phyloP scores from a whole-genome alignment of 2,113 vertebrate genomes.

The Puffinus mauretanicus region DNA sequence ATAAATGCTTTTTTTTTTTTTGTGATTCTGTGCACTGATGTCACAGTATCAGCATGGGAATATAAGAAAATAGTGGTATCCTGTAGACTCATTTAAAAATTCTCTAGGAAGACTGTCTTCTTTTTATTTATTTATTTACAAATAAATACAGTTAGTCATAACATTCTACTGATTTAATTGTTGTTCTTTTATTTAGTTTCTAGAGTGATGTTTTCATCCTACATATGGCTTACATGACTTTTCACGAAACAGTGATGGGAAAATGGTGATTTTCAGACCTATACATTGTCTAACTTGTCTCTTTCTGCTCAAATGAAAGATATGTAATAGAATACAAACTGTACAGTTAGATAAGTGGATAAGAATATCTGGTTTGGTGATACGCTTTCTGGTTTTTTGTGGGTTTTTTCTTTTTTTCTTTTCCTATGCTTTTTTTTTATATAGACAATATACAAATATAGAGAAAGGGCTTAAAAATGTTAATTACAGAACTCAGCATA shows the following conservation, averaged over 20 bases:
- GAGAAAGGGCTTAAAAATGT: background rate
- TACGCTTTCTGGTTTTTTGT: background rate
- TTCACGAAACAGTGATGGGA: background rate
- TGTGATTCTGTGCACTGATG: background rate
- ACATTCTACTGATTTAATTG: background rate
- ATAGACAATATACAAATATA: background rate
- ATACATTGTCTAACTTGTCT: background rate
- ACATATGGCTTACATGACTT: background rate
- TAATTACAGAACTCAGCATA: background rate
- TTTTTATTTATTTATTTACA: background rate
- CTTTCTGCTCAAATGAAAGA: background rate
- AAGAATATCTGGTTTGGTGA: background rate
- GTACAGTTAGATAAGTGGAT: background rate
- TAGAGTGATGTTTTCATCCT: background rate
- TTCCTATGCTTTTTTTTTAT: background rate
- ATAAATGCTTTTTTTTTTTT: background rate
- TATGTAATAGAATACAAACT: background rate
- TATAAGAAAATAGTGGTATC: background rate
- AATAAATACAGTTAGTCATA: background rate
- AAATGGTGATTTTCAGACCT: background rate
- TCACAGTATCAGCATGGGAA: background rate
- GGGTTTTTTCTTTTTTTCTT: background rate
- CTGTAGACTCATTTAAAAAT: background rate
- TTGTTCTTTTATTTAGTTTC: background rate
- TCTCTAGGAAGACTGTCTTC: background rate